Percentiles rank a stretch among this genome's conserved stretches.
These are phyloP conservation scores for Steromphala cineraria DNA, from an alignment of 2,888 invertebrate species.

Conservation along the genomic window DNA sequence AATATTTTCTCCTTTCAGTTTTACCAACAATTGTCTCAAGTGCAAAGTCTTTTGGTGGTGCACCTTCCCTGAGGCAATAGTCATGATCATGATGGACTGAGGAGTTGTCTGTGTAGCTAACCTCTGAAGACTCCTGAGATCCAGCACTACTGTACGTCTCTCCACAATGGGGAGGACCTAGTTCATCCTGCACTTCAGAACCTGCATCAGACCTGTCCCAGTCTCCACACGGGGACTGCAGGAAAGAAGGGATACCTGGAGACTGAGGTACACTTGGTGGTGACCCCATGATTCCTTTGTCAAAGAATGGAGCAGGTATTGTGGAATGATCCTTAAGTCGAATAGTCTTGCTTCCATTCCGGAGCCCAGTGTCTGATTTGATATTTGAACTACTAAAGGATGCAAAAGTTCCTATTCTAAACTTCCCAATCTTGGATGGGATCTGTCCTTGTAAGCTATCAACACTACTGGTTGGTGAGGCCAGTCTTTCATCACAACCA, in stretches of 20 bases:
- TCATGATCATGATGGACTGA: conserved; percentile 64
- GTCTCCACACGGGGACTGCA: conserved; percentile 44
- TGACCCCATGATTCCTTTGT: conserved; percentile 27
- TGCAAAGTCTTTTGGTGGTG: background rate
- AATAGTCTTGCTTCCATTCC: conserved; percentile 28
- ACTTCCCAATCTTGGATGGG: conserved; percentile 60
- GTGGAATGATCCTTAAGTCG: conserved; percentile 14
- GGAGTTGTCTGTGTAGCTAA: conserved; percentile 21
- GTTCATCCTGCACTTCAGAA: conserved; percentile 44
- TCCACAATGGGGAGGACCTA: conserved; percentile 22
- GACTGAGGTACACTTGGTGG: conserved; percentile 28
- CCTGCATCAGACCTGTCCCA: conserved; percentile 50
- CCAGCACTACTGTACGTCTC: conserved; percentile 24
- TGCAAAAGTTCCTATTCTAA: conserved; percentile 65
- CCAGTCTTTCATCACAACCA: background rate
- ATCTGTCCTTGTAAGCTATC: conserved; percentile 5
- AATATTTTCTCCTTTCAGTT: conserved; percentile 38
- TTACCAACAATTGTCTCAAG: background rate
- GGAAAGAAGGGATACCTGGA: conserved; percentile 31
- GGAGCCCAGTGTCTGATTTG: conserved; percentile 42
- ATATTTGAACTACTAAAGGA: conserved; percentile 64
- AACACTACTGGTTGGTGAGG: background rate
- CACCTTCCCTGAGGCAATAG: conserved; percentile 50
- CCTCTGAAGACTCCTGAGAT: conserved; percentile 24
- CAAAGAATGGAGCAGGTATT: conserved; percentile 9